These are phyloP conservation scores for Phylloscopus whistleri DNA, from an alignment of 2,113 vertebrate genomes.

Conservation along the genomic window DNA sequence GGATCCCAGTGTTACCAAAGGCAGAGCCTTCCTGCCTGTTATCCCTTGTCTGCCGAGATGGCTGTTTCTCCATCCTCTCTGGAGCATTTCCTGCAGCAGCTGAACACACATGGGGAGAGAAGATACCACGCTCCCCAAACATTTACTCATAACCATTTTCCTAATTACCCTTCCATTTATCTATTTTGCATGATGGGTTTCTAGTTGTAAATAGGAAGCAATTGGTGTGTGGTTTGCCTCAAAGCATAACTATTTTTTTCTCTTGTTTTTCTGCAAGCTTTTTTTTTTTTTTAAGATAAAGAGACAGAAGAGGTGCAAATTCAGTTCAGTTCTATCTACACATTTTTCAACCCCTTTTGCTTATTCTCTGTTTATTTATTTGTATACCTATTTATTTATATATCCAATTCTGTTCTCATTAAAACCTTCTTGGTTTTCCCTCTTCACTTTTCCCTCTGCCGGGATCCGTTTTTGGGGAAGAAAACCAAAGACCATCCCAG, in stretches of 20 bases:
- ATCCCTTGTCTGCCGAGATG: neutral
- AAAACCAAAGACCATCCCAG: neutral
- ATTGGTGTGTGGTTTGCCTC: neutral
- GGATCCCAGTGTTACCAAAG: neutral
- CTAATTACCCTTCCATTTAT: neutral
- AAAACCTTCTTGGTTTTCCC: neutral
- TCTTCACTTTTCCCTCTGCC: neutral
- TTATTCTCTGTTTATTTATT: neutral
- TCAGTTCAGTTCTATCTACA: neutral
- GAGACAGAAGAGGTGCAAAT: neutral
- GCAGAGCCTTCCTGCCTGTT: neutral
- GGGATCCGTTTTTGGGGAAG: neutral
- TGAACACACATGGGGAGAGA: neutral
- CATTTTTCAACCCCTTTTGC: neutral
- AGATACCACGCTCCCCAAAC: neutral
- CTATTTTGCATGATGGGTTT: neutral
- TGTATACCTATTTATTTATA: neutral
- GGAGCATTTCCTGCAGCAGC: neutral
- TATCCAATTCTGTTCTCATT: neutral
- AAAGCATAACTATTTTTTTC: neutral
- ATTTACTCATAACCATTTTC: neutral
- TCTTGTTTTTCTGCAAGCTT: neutral
- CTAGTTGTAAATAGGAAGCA: neutral
- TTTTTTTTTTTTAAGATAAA: neutral
- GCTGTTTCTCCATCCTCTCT: neutral